Evolutionary conservation across 2,888 invertebrate genomes (phyloP).

Genomic region (Tipula unca): DNA sequence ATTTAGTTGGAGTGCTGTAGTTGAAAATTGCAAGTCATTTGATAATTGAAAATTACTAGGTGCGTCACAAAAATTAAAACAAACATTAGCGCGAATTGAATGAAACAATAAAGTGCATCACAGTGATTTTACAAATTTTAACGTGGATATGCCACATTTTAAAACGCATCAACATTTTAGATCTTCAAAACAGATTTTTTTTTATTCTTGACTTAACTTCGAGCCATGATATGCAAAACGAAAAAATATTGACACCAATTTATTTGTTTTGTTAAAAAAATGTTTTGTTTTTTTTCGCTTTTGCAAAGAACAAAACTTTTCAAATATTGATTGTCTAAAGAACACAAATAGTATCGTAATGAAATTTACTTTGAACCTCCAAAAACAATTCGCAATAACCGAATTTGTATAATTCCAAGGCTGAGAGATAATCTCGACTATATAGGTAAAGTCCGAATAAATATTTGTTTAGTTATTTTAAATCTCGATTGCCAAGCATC

Average conservation of each 20-base stretch:
- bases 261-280: neutral
- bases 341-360: too few relatives aligned
- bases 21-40: too few relatives aligned
- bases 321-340: neutral
- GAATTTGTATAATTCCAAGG: neutral
- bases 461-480: neutral
- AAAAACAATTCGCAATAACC: neutral
- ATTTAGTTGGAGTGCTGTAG: too few relatives aligned
- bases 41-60: too few relatives aligned
- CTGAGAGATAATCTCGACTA: neutral
- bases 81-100: too few relatives aligned
- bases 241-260: neutral
- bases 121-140: neutral
- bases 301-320: neutral
- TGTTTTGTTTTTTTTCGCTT: too few relatives aligned
- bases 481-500: too few relatives aligned
- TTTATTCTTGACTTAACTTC: neutral
- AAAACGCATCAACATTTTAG: neutral
- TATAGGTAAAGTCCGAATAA: neutral
- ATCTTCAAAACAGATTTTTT: neutral
- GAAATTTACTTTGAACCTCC: too few relatives aligned
- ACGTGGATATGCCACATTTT: neutral
- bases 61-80: too few relatives aligned
- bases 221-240: too few relatives aligned
- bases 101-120: neutral